A percentile compares a stretch with the other conserved stretches of the same genome.
Conservation (phyloP, 1,140 invertebrate species). For the Bombus pyrosoma region DNA sequence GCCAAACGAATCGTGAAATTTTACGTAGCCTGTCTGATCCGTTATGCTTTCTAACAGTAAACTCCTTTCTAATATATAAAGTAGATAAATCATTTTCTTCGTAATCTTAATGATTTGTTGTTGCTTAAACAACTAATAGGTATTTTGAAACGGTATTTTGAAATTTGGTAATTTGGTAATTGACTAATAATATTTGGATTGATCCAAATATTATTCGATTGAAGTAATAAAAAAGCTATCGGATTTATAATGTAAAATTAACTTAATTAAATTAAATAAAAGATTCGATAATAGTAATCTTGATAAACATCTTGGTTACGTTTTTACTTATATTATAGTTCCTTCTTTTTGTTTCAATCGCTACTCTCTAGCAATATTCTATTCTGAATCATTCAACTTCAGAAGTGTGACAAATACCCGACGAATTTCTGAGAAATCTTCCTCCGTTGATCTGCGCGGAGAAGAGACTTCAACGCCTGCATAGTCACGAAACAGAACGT, state of each 20-base stretch:
- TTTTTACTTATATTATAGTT: too few species aligned
- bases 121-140: not conserved
- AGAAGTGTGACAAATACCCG: not conserved
- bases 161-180: too few species aligned
- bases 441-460: not conserved
- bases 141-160: not conserved
- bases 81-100: not conserved
- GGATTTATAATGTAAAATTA: too few species aligned
- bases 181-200: too few species aligned
- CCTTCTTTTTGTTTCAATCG: too few species aligned
- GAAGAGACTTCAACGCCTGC: constrained; percentile 36
- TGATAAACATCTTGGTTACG: too few species aligned
- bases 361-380: not conserved
- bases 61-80: constrained; percentile 35
- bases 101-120: not conserved
- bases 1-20: constrained; percentile 42
- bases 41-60: constrained; percentile 61
- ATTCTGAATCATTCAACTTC: not conserved
- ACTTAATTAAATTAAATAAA: too few species aligned
- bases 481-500: constrained; percentile 17
- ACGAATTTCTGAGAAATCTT: not conserved
- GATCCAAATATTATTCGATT: too few species aligned
- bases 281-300: too few species aligned
- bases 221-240: too few species aligned
- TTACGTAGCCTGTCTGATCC: constrained; percentile 10